Conservation (phyloP, 2,113 vertebrate genomes). For the Myxocyprinus asiaticus region DNA sequence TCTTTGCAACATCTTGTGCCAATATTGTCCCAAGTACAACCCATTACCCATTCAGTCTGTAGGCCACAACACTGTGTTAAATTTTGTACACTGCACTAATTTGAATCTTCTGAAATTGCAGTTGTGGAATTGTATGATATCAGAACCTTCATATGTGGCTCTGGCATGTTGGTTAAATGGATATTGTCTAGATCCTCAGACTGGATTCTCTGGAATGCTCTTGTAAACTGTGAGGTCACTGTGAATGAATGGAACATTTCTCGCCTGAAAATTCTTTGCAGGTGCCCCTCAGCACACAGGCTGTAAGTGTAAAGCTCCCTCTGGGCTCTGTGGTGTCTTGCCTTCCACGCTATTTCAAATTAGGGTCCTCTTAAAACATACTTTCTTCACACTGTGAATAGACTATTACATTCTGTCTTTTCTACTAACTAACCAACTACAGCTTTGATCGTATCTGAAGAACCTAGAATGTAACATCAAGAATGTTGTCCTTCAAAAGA, state of each 20-base stretch:
- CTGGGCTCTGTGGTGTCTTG: constrained; percentile 14
- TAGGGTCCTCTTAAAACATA: not conserved
- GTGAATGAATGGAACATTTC: not conserved
- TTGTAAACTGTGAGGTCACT: constrained; percentile 57
- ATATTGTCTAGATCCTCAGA: constrained; percentile 10
- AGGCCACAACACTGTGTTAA: too few relatives aligned
- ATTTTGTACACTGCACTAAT: too few relatives aligned
- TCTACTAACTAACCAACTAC: too few relatives aligned
- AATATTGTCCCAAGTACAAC: too few relatives aligned
- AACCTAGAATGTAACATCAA: too few relatives aligned
- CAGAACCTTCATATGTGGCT: constrained; percentile 57
- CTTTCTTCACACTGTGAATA: not conserved
- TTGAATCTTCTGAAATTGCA: not conserved
- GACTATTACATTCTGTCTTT: too few relatives aligned
- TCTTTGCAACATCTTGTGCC: too few relatives aligned
- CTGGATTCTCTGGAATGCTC: constrained; percentile 61
- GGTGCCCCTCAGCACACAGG: constrained; percentile 57
- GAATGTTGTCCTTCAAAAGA: too few relatives aligned
- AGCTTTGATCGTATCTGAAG: too few relatives aligned
- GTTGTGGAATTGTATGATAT: not conserved
- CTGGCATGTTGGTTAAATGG: constrained; percentile 42
- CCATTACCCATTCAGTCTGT: too few relatives aligned
- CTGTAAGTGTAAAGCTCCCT: constrained; percentile 56
- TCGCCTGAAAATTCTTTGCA: constrained; percentile 57
- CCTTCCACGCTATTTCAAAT: constrained; percentile 46